Base-by-base conservation (phyloP, 2,797 vertebrate genomes). In the Anableps anableps region DNA sequence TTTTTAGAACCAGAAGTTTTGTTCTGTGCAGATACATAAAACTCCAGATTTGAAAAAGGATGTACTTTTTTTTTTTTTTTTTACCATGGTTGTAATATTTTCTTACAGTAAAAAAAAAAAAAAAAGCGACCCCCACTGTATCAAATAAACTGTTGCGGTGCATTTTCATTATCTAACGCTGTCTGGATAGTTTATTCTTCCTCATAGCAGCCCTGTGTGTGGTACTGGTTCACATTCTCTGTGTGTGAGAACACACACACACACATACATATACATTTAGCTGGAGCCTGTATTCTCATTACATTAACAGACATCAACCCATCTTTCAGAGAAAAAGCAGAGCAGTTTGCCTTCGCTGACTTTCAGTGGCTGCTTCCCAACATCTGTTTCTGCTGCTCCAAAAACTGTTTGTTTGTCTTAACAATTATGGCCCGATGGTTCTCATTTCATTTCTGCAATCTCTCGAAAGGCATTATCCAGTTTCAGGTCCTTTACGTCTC, bases 391-490 rank as follows among this genome's bases (percentile, higher is more conserved):
- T 93, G 94, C 91, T 94, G 93, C 90, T 89, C 85, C 62, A 83
- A 92, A 94, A 93, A 93, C 84, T 91, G 91, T 94, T 95, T 96
- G 95, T 96, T 96, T 96, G 93, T 94, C 91, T 95, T 94, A 90
- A 92, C 94, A 95, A 95, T 95, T 94, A 94, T 62, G 66, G 36
- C 92, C 92, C 8, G 88, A 93, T 94, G 95, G 92, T 96, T 95
- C 92, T 93, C 93, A 93, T 96, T 95, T 95, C 81, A 93, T 93
- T 93, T 92, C 91, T 91, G 74, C 86, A 93, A 92, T 93, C 92
- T 90, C 89, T 91, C n/a, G 74, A 94, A 94, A 94, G 90, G 88
- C 88, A 85, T 95, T 92, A 94, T 89, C 89, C 86, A 77, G 86
- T 80, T 89, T 88, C 90, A 89, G 88, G 93, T 93, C 88, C 88